Evolutionary conservation across 2,888 invertebrate species (phyloP).

Genomic region (Orchesella flavescens): DNA sequence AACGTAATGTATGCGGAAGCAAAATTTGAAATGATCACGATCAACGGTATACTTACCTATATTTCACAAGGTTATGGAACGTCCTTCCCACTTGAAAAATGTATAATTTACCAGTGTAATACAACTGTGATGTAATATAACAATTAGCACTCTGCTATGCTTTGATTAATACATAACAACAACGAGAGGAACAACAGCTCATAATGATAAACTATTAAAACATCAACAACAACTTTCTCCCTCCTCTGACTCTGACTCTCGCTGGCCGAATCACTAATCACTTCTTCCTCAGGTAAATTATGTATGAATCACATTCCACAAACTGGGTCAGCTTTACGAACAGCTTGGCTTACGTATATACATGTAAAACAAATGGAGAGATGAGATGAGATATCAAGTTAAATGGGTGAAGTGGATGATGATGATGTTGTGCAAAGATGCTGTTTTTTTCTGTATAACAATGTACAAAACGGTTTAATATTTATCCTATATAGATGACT

Average conservation of each 20-base stretch:
- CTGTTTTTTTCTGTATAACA: conserved; percentile 7
- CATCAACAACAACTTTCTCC: conserved; percentile 28
- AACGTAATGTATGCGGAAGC: no score
- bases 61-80: conserved; percentile 59
- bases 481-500: not conserved
- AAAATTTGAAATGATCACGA: no score
- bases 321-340: conserved; percentile 39
- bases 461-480: conserved; percentile 27
- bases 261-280: conserved; percentile 53
- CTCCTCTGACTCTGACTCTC: not conserved
- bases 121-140: conserved; percentile 26
- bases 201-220: conserved; percentile 61
- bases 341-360: not conserved
- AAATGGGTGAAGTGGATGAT: conserved; percentile 32
- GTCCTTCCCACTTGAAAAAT: conserved; percentile 57
- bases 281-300: conserved; percentile 51
- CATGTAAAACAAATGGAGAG: not conserved
- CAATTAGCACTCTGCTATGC: conserved; percentile 50
- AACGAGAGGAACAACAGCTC: conserved; percentile 38
- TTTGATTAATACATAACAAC: conserved; percentile 43
- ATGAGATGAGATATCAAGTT: not conserved
- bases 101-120: conserved; percentile 6
- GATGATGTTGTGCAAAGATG: conserved; percentile 13
- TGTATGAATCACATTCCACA: conserved; percentile 44
- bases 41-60: conserved; percentile 50